A percentile compares a stretch with the other conserved stretches of the same genome.
These are phyloP conservation scores for Alectura lathami DNA, from an alignment of 2,113 vertebrate genomes.

Conservation along the genomic window DNA sequence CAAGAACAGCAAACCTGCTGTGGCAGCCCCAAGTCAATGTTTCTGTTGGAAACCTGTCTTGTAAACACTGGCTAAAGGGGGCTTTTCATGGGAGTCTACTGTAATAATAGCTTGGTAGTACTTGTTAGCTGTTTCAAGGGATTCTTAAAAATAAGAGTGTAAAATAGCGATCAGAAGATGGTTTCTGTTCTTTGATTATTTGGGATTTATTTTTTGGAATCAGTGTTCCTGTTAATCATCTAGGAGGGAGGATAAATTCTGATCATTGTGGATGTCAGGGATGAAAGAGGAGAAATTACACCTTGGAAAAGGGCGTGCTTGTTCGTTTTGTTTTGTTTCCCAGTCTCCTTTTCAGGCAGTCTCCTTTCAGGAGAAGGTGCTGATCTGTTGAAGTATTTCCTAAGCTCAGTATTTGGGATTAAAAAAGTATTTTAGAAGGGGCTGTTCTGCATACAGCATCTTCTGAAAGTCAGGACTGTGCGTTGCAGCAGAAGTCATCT, in stretches of 20 bases:
- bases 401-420: background rate
- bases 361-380: background rate
- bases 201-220: background rate
- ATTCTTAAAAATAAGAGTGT: background rate
- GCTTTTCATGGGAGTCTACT: background rate
- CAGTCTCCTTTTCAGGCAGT: background rate
- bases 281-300: background rate
- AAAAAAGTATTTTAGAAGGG: background rate
- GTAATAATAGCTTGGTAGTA: background rate
- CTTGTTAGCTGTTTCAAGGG: background rate
- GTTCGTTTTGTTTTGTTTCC: background rate
- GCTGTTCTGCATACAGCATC: background rate
- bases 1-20: too few relatives aligned
- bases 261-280: background rate
- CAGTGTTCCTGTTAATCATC: background rate
- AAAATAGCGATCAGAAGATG: background rate
- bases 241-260: background rate
- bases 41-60: background rate
- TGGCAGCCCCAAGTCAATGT: background rate
- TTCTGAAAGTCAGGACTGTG: background rate
- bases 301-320: rapidly evolving
- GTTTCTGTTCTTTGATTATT: background rate
- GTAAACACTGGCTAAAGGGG: background rate
- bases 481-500: background rate
- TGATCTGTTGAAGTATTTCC: too few relatives aligned